Conservation (phyloP, 1,140 invertebrate species). For the Drosophila grimshawi region DNA sequence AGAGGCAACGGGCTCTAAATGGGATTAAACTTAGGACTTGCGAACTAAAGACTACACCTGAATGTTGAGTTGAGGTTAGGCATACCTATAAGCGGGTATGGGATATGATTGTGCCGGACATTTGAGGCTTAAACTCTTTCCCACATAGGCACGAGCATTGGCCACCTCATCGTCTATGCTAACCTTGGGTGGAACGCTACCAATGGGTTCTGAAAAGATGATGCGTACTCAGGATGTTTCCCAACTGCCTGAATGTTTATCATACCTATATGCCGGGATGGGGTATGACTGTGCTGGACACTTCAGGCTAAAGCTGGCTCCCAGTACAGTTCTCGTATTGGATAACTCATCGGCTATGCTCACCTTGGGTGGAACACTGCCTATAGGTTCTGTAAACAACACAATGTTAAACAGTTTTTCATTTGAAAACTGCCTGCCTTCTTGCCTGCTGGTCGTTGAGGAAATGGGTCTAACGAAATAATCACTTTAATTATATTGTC, state of each 20-base stretch:
- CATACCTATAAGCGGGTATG: conserved; percentile 87
- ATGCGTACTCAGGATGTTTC: background rate
- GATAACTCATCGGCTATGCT: conserved; percentile 89
- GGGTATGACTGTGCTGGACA: conserved; percentile 89
- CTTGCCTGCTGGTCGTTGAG: conserved; percentile 9
- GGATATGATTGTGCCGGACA: conserved; percentile 89
- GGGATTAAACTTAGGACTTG: background rate
- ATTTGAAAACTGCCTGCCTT: conserved; percentile 35
- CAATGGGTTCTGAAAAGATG: conserved; percentile 88
- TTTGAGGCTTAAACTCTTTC: conserved; percentile 85
- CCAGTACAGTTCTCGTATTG: conserved; percentile 84
- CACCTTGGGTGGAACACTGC: conserved; percentile 90
- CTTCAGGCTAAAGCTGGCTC: conserved; percentile 85
- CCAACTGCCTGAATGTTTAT: conserved; percentile 53
- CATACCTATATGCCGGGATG: conserved; percentile 87
- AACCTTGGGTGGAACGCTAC: conserved; percentile 90
- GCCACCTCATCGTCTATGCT: conserved; percentile 90
- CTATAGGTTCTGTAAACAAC: conserved; percentile 88
- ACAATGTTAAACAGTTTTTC: conserved; percentile 6
- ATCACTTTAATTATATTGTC: conserved; percentile 49
- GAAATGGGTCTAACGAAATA: conserved; percentile 44
- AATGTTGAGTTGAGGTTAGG: conserved; percentile 54
- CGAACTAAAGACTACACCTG: conserved; percentile 32
- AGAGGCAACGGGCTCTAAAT: conserved; percentile 62
- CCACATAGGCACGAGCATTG: conserved; percentile 85